These are phyloP conservation scores for Crypturellus tataupa DNA, from an alignment of 2,797 vertebrate genomes.

Conservation along the genomic window DNA sequence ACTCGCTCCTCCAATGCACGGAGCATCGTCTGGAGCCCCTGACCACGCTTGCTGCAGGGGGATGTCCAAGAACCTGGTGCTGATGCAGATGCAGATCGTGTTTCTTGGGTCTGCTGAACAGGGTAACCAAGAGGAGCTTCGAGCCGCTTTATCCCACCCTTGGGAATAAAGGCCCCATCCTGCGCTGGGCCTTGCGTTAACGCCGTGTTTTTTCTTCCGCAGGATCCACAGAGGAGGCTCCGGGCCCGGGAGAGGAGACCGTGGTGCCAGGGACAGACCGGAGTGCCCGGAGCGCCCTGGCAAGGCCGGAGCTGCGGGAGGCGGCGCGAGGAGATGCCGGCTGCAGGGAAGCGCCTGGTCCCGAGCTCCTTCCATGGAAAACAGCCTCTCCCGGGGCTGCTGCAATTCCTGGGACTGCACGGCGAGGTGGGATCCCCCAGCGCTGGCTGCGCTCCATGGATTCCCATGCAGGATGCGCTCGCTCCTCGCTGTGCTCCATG, in stretches of 20 bases:
- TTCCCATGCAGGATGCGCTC: background rate
- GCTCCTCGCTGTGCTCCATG: too few species aligned
- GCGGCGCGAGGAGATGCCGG: background rate
- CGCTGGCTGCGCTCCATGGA: background rate
- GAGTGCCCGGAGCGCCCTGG: background rate
- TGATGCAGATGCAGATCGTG: background rate
- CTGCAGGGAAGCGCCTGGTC: background rate
- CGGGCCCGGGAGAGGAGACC: background rate
- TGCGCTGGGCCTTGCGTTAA: background rate
- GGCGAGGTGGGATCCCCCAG: rapidly evolving
- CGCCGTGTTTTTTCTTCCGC: background rate
- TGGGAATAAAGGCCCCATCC: too few species aligned
- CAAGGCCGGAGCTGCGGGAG: rapidly evolving
- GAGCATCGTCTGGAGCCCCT: too few species aligned
- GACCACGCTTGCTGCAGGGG: rapidly evolving
- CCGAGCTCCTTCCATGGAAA: background rate
- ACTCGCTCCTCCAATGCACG: background rate
- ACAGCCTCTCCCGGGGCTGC: background rate
- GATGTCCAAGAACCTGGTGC: background rate
- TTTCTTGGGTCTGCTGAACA: too few species aligned
- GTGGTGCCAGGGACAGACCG: background rate
- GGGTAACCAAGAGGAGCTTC: rapidly evolving
- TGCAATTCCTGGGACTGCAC: background rate
- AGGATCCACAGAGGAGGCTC: background rate
- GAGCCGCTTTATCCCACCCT: background rate